phyloP scores from a whole-genome alignment of 2,888 invertebrate species.

The Uropetala carovei region DNA sequence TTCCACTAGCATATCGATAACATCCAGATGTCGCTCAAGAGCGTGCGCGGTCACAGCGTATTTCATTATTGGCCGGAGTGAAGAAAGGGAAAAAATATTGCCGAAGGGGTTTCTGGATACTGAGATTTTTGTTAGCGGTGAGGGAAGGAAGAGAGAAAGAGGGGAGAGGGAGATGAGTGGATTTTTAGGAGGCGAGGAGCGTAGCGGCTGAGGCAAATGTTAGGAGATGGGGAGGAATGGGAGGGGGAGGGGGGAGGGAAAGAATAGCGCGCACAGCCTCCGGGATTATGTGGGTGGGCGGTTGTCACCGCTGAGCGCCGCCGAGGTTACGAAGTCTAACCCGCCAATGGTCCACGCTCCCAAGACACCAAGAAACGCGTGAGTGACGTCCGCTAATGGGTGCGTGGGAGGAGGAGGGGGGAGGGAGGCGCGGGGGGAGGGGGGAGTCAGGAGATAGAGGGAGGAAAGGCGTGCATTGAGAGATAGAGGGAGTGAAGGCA shows the following conservation, averaged over 20 bases:
- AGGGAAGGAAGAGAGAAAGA: neutral
- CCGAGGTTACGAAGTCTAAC: neutral
- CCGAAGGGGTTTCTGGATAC: slow-evolving; percentile 7
- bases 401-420: neutral
- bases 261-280: neutral
- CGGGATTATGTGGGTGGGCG: slow-evolving; percentile 21
- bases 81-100: neutral
- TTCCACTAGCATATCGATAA: neutral
- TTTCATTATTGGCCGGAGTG: slow-evolving; percentile 1
- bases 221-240: neutral
- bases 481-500: neutral
- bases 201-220: neutral
- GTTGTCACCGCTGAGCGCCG: slow-evolving; percentile 6
- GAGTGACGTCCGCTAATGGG: slow-evolving; percentile 24
- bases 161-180: slow-evolving; percentile 3
- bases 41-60: slow-evolving; percentile 6
- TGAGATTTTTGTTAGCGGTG: slow-evolving; percentile 14
- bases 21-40: neutral
- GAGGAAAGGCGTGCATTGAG: neutral
- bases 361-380: neutral
- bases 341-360: slow-evolving; percentile 14
- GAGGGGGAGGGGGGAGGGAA: neutral
- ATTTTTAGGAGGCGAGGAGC: neutral
- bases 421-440: neutral
- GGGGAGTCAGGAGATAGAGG: neutral